Percentiles rank a stretch among this genome's conserved stretches.
These are phyloP conservation scores for Eubucco bourcierii DNA, from an alignment of 2,113 vertebrate genomes.

Conservation along the genomic window DNA sequence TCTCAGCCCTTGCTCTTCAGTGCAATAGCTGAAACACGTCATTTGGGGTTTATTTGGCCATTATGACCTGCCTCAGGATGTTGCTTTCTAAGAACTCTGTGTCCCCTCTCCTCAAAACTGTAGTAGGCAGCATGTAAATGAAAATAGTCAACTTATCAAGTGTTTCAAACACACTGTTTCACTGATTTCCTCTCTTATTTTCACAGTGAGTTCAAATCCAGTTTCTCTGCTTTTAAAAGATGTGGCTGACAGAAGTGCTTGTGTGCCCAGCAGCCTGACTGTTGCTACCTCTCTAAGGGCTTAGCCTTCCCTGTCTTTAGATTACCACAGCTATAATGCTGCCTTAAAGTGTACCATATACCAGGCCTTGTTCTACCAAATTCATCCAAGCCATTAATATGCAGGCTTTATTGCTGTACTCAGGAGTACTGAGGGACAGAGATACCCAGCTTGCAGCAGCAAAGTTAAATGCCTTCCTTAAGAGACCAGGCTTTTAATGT, in stretches of 20 bases:
- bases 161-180: not conserved
- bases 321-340: not conserved
- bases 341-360: not conserved
- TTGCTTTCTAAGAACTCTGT: not conserved
- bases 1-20: not conserved
- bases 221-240: not conserved
- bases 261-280: not conserved
- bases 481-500: conserved; percentile 44
- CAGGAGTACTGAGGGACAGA: not conserved
- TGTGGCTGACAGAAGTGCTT: not conserved
- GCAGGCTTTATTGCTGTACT: not conserved
- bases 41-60: not conserved
- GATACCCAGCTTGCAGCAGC: not conserved
- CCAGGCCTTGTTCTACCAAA: not conserved
- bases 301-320: not conserved
- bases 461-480: conserved; percentile 1
- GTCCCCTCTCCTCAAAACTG: not conserved
- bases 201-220: not conserved
- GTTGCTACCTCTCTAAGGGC: not conserved
- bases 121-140: not conserved
- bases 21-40: not conserved
- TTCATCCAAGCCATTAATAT: not conserved
- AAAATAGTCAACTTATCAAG: not conserved
- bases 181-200: not conserved
- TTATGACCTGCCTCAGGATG: not conserved